Base-by-base conservation (phyloP, 2,113 vertebrate genomes). In the Dicerorhinus sumatrensis region DNA sequence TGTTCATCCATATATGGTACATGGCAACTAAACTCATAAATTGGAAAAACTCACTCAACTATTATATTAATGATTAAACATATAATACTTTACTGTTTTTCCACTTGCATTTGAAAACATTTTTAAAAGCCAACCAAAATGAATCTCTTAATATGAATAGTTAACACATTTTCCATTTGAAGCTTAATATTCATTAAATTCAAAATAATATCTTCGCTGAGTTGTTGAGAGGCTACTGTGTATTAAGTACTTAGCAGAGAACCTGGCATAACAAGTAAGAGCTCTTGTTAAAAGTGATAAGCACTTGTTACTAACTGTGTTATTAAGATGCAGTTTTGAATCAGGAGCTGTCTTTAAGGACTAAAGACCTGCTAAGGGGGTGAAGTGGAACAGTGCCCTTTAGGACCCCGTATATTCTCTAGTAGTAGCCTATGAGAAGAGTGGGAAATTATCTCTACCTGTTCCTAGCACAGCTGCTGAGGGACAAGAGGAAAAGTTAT, bases 61-160 rank as follows among this genome's bases (percentile, higher is more conserved):
- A 77, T 93, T 91, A 83, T 48, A 77, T 93, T 91, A 83, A 65
- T 92, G 46, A 84, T 65, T 79, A 82, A 84, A 29, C 36, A 63
- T 84, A 51, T 73, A 92, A 18, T 56, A 48, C 77, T 56, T 86
- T 56, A 95, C 63, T 94, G 23, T 70, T 88, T 77, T 91, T 91
- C 75, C 20, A 75, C 46, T 91, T 97, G 65, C 93, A 62, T 79
- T 33, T 62, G 73, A 76, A 89, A 91, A 72, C 48, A 31, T 31
- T 76, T 93, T 88, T 79, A 76, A 89, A 96, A 87, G 56, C 5
- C 72, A 91, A 56, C 18, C n/a, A 65, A 72, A 92, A n/a, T 92
- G 6, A 70, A 60, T 79, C 89, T 94, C 36, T 87, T 69, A 80
- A 65, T 63, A 62, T 93, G 54, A 95, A 36, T 80, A 39, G 39